These are phyloP conservation scores for Riptortus pedestris DNA, from an alignment of 1,140 invertebrate genomes.

Conservation along the genomic window DNA sequence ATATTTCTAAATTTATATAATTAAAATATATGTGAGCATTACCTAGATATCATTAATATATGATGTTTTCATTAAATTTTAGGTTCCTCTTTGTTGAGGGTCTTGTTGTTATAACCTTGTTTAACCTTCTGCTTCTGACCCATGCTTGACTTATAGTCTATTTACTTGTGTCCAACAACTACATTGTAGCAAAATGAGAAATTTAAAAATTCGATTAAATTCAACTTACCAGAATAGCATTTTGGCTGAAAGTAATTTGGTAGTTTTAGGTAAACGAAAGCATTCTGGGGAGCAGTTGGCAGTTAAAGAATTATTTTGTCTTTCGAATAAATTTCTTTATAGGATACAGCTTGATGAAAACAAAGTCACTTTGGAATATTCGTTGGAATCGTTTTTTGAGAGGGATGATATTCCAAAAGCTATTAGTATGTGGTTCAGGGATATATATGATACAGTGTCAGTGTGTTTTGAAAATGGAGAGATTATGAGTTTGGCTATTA, in stretches of 20 bases:
- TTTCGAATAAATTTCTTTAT: background rate
- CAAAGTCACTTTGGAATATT: background rate
- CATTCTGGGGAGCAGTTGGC: background rate
- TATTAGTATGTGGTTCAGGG: constrained; percentile 1
- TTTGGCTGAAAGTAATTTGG: background rate
- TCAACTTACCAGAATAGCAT: background rate
- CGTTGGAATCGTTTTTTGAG: background rate
- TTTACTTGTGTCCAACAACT: too few species aligned
- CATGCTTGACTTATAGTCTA: too few species aligned
- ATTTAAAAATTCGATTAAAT: background rate
- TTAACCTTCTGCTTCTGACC: too few species aligned
- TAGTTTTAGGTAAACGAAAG: background rate
- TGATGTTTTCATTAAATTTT: too few species aligned
- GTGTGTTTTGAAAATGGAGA: constrained; percentile 10
- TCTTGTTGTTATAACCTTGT: too few species aligned
- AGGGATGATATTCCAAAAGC: background rate
- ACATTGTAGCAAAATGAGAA: background rate
- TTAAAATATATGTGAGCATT: too few species aligned
- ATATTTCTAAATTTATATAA: too few species aligned
- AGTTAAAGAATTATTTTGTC: background rate
- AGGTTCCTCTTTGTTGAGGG: too few species aligned
- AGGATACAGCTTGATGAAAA: background rate
- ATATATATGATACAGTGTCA: background rate
- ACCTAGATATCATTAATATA: too few species aligned
- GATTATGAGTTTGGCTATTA: background rate